These are phyloP conservation scores for Drosophila teissieri DNA, from an alignment of 1,140 invertebrate genomes.

Conservation along the genomic window DNA sequence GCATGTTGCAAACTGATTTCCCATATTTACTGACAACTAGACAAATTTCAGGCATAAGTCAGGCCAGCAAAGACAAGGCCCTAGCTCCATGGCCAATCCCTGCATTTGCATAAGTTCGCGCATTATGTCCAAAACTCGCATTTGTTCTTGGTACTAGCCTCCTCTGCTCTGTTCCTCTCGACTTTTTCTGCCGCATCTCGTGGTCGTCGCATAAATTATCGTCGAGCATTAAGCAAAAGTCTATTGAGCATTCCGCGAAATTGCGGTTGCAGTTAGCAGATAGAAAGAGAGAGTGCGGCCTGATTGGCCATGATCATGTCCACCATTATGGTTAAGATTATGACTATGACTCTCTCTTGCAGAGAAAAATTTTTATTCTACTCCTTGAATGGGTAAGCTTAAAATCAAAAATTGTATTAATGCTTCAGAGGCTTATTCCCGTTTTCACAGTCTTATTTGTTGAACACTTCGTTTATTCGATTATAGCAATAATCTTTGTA, in stretches of 20 bases:
- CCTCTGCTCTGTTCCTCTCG: neutral
- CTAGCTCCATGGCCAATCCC: constrained; percentile 27
- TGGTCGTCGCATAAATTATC: constrained; percentile 69
- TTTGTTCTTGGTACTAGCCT: constrained; percentile 71
- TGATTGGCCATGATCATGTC: constrained; percentile 45
- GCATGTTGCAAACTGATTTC: constrained; percentile 84
- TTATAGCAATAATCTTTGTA: neutral
- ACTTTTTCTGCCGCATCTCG: constrained; percentile 4
- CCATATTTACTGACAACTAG: constrained; percentile 85
- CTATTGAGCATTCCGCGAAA: constrained; percentile 62
- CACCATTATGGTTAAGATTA: constrained; percentile 27
- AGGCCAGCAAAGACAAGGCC: constrained; percentile 46
- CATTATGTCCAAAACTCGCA: constrained; percentile 81
- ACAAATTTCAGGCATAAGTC: constrained; percentile 84
- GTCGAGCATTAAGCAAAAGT: constrained; percentile 66
- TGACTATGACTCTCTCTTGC: constrained; percentile 19
- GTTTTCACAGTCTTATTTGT: neutral
- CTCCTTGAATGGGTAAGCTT: neutral
- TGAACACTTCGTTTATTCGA: too few species aligned
- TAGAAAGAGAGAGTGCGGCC: constrained; percentile 68
- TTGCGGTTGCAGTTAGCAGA: constrained; percentile 67
- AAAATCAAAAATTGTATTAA: neutral
- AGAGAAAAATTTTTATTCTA: neutral
- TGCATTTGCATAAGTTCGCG: constrained; percentile 80
- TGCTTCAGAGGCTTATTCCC: too few species aligned